Conservation (phyloP, 1,140 invertebrate genomes). For the Drosophila malerkotliana region DNA sequence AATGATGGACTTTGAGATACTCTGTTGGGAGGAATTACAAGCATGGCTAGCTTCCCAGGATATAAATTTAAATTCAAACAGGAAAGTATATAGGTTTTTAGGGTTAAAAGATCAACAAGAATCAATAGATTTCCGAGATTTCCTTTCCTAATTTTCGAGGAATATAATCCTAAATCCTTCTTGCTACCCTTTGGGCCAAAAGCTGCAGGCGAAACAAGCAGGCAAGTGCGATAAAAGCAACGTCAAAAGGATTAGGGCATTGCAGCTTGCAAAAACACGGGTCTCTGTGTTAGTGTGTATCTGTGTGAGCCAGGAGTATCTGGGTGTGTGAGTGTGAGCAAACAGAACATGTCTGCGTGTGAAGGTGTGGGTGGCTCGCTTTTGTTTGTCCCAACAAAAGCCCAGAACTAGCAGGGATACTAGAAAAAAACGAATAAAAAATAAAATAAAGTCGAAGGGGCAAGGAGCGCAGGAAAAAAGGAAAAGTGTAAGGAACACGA, state of each 20-base stretch:
- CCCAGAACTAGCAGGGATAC: slow-evolving; percentile 40
- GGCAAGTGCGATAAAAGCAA: slow-evolving; percentile 77
- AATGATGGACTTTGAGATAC: slow-evolving; percentile 23
- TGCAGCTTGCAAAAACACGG: slow-evolving; percentile 2
- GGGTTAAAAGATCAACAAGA: background rate
- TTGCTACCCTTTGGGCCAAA: slow-evolving; percentile 31
- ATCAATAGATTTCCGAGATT: background rate
- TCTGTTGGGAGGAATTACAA: background rate
- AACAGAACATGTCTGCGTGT: slow-evolving; percentile 56
- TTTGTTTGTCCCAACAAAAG: slow-evolving; percentile 78
- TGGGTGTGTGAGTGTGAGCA: slow-evolving; percentile 36
- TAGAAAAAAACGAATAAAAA: slow-evolving; percentile 15
- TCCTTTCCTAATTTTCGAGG: background rate
- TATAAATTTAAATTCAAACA: too few species aligned
- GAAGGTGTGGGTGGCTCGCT: slow-evolving; percentile 61
- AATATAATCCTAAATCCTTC: slow-evolving; percentile 5
- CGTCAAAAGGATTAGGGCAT: slow-evolving; percentile 74
- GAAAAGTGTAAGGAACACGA: slow-evolving; percentile 81
- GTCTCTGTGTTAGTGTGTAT: slow-evolving; percentile 9
- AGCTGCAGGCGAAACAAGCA: slow-evolving; percentile 38
- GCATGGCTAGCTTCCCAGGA: too few species aligned
- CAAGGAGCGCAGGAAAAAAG: slow-evolving; percentile 46
- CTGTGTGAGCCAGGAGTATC: slow-evolving; percentile 21
- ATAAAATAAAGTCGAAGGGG: slow-evolving; percentile 17
- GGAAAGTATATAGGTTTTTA: too few species aligned